Base-by-base conservation (phyloP, 2,113 vertebrate genomes). In the Tretioscincus oriximinensis region DNA sequence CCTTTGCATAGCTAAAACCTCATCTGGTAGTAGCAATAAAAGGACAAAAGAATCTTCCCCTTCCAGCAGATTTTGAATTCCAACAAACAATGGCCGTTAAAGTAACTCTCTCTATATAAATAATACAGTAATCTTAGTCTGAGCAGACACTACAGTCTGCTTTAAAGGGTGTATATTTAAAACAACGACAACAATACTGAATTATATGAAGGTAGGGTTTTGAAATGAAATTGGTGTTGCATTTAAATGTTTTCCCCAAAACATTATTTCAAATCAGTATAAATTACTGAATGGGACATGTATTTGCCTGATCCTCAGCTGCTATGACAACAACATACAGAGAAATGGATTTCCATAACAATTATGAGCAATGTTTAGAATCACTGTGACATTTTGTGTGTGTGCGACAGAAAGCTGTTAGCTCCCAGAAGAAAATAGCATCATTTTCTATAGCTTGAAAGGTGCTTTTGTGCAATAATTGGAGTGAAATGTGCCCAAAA, bases 261-360 rank as follows among this genome's bases (percentile, higher is more conserved):
- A 91, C 77, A 78, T 84, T 85, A 80, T 91, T 93, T 92, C 81
- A 88, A 80, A 92, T 90, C 85, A 82, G 85, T 87, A 86, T 89
- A 89, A 92, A 88, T 87, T 84, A 87, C 87, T 85, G 35, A 51
- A 73, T 80, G 68, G 82, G 88, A 80, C 82, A 82, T 87, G 73
- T 82, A 49, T 88, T 61, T 88, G 87, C 91, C 94, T 91, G 87
- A 90, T 95, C 86, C 90, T 92, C 86, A 89, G 85, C 90, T 95
- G 88, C 88, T 84, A 90, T 95, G 91, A 95, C 93, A 94, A 93
- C 82, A 90, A 81, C 78, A 84, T 87, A 70, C 85, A 90, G 87
- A 89, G 85, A 93, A 92, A 92, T 87, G 70, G 71, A 91, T 95
- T 94, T 93, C 91, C 90, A 89, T 95, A 94, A 92, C 91, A 94